phyloP scores from a whole-genome alignment of 1,140 invertebrate species.

The Apis laboriosa region DNA sequence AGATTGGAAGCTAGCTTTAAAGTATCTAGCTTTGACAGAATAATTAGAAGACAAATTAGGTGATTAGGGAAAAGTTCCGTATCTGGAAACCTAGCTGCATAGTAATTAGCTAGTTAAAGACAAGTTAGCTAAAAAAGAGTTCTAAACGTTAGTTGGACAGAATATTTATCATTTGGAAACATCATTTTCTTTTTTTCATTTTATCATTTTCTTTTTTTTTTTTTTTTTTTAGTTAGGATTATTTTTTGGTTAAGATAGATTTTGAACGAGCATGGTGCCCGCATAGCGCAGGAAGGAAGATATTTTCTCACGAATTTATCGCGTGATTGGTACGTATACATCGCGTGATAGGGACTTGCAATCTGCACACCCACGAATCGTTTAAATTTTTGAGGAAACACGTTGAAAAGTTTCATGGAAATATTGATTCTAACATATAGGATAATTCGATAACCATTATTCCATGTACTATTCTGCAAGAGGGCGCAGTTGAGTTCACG shows the following conservation, averaged over 20 bases:
- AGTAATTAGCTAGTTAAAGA: too few relatives aligned
- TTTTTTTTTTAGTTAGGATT: not conserved
- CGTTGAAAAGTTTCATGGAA: not conserved
- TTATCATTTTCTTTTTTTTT: constrained; percentile 24
- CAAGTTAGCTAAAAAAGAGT: too few relatives aligned
- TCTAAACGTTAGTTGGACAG: too few relatives aligned
- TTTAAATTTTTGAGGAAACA: not conserved
- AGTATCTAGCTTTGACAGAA: too few relatives aligned
- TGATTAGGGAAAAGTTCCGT: too few relatives aligned
- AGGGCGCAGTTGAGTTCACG: too few relatives aligned
- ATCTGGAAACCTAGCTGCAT: too few relatives aligned
- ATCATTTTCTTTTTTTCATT: constrained; percentile 17
- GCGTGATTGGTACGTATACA: constrained; percentile 39
- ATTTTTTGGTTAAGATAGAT: not conserved
- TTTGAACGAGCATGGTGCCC: too few relatives aligned
- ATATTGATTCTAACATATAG: not conserved
- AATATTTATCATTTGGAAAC: not conserved
- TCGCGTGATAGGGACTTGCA: constrained; percentile 32
- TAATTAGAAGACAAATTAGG: too few relatives aligned
- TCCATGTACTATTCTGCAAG: too few relatives aligned
- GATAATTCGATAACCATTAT: too few relatives aligned
- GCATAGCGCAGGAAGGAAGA: not conserved
- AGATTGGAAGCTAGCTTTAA: too few relatives aligned
- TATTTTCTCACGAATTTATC: constrained; percentile 52
- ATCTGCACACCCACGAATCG: constrained; percentile 26